Percentiles rank a stretch among this genome's conserved stretches.
Conservation (phyloP, 2,888 invertebrate species). For the Dendrolimus pini region DNA sequence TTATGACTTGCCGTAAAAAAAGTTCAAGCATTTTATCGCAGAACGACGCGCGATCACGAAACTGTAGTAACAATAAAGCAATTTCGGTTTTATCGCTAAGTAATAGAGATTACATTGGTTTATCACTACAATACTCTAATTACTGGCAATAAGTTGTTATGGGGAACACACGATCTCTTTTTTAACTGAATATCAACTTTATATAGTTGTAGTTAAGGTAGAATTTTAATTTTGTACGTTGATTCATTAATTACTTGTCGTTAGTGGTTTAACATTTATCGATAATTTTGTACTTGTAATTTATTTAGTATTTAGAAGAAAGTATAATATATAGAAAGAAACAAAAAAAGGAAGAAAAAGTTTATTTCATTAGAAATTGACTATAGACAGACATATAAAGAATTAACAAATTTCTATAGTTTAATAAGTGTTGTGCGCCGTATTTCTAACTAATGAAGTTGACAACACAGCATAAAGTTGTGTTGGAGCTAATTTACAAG, state of each 20-base stretch:
- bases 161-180: not conserved
- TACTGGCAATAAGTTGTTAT: not conserved
- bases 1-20: constrained; percentile 64
- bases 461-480: too few relatives aligned
- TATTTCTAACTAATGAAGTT: too few relatives aligned
- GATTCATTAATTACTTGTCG: not conserved
- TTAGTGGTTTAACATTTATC: not conserved
- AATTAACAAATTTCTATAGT: too few relatives aligned
- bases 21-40: constrained; percentile 52
- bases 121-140: constrained; percentile 21
- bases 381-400: too few relatives aligned
- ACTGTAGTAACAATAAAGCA: constrained; percentile 46
- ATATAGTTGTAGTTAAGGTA: not conserved
- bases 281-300: not conserved
- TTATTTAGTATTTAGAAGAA: too few relatives aligned
- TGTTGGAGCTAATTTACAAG: too few relatives aligned
- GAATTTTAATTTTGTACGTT: not conserved
- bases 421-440: too few relatives aligned
- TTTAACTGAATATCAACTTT: not conserved
- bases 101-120: constrained; percentile 68
- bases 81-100: constrained; percentile 62
- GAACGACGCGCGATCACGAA: constrained; percentile 55
- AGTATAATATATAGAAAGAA: too few relatives aligned
- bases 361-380: too few relatives aligned
- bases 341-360: too few relatives aligned